Evolutionary conservation across 92 coral and sea anemone species (phyloP).

Genomic region (Pocillopora meandrina): DNA sequence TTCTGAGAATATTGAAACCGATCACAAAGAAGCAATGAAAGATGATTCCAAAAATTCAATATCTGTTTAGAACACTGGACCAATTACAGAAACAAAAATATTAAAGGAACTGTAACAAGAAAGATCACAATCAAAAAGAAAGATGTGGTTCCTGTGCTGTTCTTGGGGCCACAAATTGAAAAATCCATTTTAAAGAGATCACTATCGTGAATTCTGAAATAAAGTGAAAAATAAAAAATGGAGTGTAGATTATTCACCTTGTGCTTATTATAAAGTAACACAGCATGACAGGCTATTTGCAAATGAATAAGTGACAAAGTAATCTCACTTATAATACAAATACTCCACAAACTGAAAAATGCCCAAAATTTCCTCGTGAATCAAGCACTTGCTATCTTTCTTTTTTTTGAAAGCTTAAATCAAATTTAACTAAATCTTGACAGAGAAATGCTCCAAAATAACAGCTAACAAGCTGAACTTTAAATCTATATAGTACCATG

Average conservation of each 20-base stretch:
- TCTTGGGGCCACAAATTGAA: background rate
- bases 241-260: slow-evolving; percentile 19
- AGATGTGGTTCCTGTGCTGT: background rate
- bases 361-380: background rate
- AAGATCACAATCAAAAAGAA: background rate
- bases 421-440: background rate
- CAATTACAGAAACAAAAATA: background rate
- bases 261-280: slow-evolving; percentile 11
- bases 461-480: background rate
- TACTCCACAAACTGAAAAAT: slow-evolving; percentile 1
- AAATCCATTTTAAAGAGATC: background rate
- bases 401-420: background rate
- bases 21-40: background rate
- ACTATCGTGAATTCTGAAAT: background rate
- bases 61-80: background rate
- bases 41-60: background rate
- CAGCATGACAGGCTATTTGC: slow-evolving; percentile 1
- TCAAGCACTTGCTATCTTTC: background rate
- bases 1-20: background rate
- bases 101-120: background rate
- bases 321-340: background rate
- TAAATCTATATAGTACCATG: background rate
- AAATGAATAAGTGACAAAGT: slow-evolving; percentile 6
- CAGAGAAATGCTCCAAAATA: background rate
- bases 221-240: slow-evolving; percentile 14